Conservation (phyloP, 2,797 vertebrate species). For the Pagetopsis macropterus region DNA sequence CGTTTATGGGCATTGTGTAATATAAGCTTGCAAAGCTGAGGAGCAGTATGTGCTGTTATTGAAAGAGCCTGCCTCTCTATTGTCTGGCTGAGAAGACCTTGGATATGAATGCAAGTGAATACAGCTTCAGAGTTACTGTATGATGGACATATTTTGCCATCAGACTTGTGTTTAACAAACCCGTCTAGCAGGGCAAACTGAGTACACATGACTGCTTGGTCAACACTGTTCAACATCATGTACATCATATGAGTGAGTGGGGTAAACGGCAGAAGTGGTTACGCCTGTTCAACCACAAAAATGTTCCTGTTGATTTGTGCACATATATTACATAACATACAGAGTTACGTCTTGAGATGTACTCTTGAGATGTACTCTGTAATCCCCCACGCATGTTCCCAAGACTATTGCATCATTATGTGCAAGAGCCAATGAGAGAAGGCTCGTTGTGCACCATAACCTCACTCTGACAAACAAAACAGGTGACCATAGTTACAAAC, state of each 20-base stretch:
- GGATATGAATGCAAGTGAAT: background rate
- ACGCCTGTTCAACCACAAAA: background rate
- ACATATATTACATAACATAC: background rate
- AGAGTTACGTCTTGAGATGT: no score
- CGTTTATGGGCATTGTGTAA: background rate
- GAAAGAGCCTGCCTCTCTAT: background rate
- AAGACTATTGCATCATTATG: background rate
- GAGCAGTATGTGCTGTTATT: background rate
- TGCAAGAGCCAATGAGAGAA: background rate
- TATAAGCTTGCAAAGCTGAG: background rate
- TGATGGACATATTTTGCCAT: background rate
- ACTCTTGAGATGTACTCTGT: no score
- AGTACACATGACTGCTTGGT: constrained; percentile 18
- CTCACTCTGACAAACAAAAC: background rate
- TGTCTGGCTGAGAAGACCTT: constrained; percentile 11
- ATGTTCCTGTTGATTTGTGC: background rate
- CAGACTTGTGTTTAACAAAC: constrained; percentile 34
- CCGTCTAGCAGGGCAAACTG: constrained; percentile 33
- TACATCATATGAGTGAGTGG: background rate
- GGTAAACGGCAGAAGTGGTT: constrained; percentile 3
- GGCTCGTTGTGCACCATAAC: background rate
- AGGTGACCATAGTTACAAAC: background rate
- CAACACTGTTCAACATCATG: constrained; percentile 14
- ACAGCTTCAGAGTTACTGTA: background rate
- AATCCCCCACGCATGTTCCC: background rate